Conservation (phyloP, 2,797 vertebrate genomes). For the Chelon auratus region DNA sequence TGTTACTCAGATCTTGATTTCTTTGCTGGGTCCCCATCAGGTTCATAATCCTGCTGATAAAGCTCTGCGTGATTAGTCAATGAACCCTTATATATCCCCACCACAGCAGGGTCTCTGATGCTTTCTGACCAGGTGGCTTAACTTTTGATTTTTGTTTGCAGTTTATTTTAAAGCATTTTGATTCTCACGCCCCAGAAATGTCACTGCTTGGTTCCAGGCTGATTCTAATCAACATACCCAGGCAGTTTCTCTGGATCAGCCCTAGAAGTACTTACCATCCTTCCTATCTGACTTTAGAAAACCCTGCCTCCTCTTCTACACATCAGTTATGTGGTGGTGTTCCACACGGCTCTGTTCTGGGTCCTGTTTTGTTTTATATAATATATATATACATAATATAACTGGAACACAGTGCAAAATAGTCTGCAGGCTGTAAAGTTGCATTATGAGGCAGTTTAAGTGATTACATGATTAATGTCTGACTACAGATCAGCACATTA, state of each 20-base stretch:
- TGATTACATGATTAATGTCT: not conserved
- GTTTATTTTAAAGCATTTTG: too few species aligned
- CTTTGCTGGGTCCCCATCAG: slow-evolving; percentile 1
- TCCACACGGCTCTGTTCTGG: slow-evolving; percentile 8
- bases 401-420: too few species aligned
- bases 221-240: too few species aligned
- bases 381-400: not conserved
- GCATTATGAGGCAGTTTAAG: not conserved
- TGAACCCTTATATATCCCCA: not conserved
- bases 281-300: too few species aligned
- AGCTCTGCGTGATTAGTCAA: not conserved
- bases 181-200: too few species aligned
- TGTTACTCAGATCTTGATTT: slow-evolving; percentile 7
- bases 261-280: too few species aligned
- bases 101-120: not conserved
- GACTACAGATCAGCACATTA: not conserved
- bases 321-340: not conserved
- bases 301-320: not conserved
- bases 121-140: too few species aligned
- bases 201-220: too few species aligned
- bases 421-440: not conserved
- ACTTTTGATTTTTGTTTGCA: too few species aligned
- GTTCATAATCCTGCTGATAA: not conserved
- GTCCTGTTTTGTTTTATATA: not conserved
- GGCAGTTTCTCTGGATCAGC: too few species aligned